Conservation (phyloP, 2,888 invertebrate genomes). For the Cryptus armator region DNA sequence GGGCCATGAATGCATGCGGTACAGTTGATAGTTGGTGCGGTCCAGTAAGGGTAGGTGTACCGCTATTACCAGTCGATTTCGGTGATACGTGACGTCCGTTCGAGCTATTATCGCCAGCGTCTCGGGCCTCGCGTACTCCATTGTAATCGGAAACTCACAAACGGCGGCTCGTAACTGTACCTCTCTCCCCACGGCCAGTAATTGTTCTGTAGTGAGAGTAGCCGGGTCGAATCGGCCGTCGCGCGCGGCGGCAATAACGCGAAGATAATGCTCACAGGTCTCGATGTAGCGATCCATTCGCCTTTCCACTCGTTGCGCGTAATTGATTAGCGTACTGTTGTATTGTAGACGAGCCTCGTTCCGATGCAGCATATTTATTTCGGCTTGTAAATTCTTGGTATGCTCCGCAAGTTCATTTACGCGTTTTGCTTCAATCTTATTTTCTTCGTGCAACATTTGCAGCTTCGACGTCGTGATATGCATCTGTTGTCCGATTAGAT, state of each 20-base stretch:
- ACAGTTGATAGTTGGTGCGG: not conserved
- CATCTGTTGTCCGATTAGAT: constrained; percentile 17
- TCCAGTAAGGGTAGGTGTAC: constrained; percentile 16
- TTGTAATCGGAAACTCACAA: not conserved
- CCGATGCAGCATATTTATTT: not conserved
- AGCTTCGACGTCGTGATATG: constrained; percentile 20
- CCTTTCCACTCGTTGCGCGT: not conserved
- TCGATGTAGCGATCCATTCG: not conserved
- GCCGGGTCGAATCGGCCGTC: constrained; percentile 4
- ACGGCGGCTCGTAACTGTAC: not conserved
- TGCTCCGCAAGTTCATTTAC: not conserved
- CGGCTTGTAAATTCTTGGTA: not conserved
- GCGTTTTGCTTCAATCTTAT: not conserved
- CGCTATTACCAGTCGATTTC: not conserved
- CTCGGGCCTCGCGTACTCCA: not conserved
- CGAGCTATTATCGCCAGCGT: not conserved
- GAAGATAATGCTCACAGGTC: not conserved
- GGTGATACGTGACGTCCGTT: constrained; percentile 12
- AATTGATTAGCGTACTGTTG: constrained; percentile 7
- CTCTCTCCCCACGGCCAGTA: not conserved
- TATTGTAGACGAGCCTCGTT: not conserved
- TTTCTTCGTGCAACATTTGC: constrained; percentile 12
- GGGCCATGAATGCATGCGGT: constrained; percentile 5
- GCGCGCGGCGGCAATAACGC: not conserved
- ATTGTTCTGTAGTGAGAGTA: not conserved